These are phyloP conservation scores for Spatula versicolor DNA, from an alignment of 2,797 vertebrate genomes.

Conservation along the genomic window DNA sequence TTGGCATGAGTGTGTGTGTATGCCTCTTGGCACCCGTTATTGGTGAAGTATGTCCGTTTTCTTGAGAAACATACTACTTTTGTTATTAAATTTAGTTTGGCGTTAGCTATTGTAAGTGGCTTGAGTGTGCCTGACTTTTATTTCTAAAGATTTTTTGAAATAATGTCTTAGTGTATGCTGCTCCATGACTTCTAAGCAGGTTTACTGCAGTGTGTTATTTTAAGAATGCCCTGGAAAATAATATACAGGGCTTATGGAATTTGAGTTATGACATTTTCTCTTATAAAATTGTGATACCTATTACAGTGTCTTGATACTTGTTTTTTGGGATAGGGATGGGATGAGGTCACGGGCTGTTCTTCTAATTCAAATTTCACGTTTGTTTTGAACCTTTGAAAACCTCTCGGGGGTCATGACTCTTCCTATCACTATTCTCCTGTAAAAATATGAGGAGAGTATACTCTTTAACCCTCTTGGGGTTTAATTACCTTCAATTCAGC, in stretches of 20 bases:
- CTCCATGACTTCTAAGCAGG: not conserved
- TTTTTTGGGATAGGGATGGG: accelerated
- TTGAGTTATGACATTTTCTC: not conserved
- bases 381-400: not conserved
- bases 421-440: not conserved
- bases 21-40: not conserved
- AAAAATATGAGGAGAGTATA: not conserved
- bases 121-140: not conserved
- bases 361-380: not conserved
- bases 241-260: not conserved
- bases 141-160: slow-evolving; percentile 5
- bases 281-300: not conserved
- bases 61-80: not conserved
- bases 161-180: not conserved
- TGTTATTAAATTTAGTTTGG: not conserved
- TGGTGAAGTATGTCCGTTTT: not conserved
- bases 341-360: not conserved
- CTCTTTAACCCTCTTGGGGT: not conserved
- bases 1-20: not conserved
- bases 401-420: not conserved
- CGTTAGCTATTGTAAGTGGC: not conserved
- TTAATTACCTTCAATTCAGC: not conserved
- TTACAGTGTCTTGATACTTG: not conserved
- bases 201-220: not conserved
- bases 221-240: not conserved